Evolutionary conservation across 2,888 invertebrate species (phyloP), one percentile per base, ranked within the genome.

Genomic region (Drosophila hawaiiensis): DNA sequence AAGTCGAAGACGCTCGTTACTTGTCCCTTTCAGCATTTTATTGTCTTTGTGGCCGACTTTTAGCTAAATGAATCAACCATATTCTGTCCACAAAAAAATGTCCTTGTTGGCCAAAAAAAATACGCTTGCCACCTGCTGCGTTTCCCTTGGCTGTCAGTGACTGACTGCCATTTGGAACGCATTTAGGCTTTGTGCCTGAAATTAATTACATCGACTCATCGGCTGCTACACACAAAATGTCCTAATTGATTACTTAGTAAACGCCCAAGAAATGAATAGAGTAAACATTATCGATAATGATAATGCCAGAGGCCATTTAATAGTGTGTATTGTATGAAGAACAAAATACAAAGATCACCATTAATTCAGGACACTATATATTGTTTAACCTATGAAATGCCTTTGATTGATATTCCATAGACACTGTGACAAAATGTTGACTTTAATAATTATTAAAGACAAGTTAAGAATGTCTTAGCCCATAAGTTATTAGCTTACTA

Each of bases 1-100:
- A 47, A 25, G 47, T 47, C 47, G 56, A 65, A 75, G 78, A 71
- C 68, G 43, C 49, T 35, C 25, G 43, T 28, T 25, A 59, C 49
- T 60, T 54, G 66, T 72, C 55, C 63, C 62, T 67, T 73, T 61
- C 58, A 55, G 63, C 72, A 29, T 58, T 73, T 73, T 72, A 77
- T 69, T 73, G 69, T 80, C 68, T 72, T 47, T 75, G 59, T 41
- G 79, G 35, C 53, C 66, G 76, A 74, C 82, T 82, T 82, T 85
- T 80, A 84, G 84, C 88, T 64, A 89, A 84, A 83, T 84, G 87
- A 86, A 84, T 81, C 73, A 74, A 70, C 78, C 83, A 58, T 71
- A 71, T 65, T 62, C 76, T 62, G 35, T 39, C 33, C 33, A 63
- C 69, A 59, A 39, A 31, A 9, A 54, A 52, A 60, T 62, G 63